Conservation (phyloP, 2,797 vertebrate species). For the Pangasius djambal region DNA sequence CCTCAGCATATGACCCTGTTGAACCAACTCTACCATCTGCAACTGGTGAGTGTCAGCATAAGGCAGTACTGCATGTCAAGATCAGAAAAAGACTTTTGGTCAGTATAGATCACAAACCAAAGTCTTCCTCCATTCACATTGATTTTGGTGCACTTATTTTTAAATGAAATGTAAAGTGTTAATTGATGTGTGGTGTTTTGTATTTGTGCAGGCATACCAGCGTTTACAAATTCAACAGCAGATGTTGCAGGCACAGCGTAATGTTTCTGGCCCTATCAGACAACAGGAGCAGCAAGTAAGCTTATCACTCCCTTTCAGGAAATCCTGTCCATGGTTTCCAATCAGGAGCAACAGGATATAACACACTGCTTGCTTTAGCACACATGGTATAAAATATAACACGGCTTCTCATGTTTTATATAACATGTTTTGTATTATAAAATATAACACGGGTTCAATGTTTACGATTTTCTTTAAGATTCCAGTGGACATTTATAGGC, state of each 20-base stretch:
- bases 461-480: background rate
- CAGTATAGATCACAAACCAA: background rate
- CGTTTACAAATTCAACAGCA: conserved; percentile 99
- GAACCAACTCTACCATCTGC: conserved; percentile 99
- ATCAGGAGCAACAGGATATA: conserved; percentile 52
- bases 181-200: background rate
- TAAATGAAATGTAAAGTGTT: background rate
- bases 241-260: conserved; percentile 95
- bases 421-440: too few species aligned
- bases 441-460: background rate
- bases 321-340: background rate
- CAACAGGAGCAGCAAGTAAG: conserved; percentile 99
- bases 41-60: conserved; percentile 86
- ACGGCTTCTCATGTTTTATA: background rate
- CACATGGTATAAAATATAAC: background rate
- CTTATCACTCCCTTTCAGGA: conserved; percentile 41
- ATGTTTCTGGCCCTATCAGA: conserved; percentile 97
- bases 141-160: background rate
- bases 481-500: background rate
- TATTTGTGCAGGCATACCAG: conserved; percentile 88
- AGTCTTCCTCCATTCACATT: background rate
- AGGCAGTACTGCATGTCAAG: background rate
- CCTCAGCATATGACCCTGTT: conserved; percentile 99
- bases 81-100: background rate
- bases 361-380: conserved; percentile 56